Percentiles rank a stretch among this genome's conserved stretches.
Conservation (phyloP, 2,113 vertebrate species). For the Mus pahari region DNA sequence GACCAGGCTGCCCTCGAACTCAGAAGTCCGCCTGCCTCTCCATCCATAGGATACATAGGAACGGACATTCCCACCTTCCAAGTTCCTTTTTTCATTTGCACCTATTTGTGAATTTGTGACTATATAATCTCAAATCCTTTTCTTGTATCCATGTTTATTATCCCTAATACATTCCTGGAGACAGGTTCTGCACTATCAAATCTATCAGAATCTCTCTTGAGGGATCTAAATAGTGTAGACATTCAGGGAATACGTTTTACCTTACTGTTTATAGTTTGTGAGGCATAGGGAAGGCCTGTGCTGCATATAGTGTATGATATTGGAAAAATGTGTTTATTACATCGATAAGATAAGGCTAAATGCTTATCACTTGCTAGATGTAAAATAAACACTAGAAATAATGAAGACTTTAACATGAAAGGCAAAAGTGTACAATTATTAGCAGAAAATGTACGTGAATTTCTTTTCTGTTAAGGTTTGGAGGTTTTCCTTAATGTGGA, state of each 20-base stretch:
- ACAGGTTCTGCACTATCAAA: conserved; percentile 12
- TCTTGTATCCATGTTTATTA: not conserved
- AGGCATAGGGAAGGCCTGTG: not conserved
- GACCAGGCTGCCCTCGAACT: no score
- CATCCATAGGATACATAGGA: not conserved
- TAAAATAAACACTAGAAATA: conserved; percentile 33
- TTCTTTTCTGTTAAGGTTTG: conserved; percentile 19
- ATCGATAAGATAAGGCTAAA: conserved; percentile 40
- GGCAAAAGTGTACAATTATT: conserved; percentile 40
- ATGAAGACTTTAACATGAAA: conserved; percentile 47
- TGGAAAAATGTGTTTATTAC: conserved; percentile 15
- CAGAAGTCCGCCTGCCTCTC: no score
- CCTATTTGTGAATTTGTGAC: not conserved
- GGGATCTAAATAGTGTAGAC: not conserved
- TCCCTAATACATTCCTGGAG: conserved; percentile 24
- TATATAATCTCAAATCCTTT: conserved; percentile 35
- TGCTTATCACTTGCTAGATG: conserved; percentile 19
- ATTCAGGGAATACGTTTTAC: not conserved
- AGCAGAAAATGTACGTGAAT: conserved; percentile 37
- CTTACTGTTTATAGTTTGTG: conserved; percentile 38
- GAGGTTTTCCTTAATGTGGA: conserved; percentile 4
- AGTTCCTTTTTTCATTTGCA: not conserved
- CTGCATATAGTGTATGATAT: conserved; percentile 15
- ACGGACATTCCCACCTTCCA: not conserved
- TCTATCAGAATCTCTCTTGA: conserved; percentile 13